phyloP scores from a whole-genome alignment of 2,888 invertebrate genomes.

The Drosophila greeni region DNA sequence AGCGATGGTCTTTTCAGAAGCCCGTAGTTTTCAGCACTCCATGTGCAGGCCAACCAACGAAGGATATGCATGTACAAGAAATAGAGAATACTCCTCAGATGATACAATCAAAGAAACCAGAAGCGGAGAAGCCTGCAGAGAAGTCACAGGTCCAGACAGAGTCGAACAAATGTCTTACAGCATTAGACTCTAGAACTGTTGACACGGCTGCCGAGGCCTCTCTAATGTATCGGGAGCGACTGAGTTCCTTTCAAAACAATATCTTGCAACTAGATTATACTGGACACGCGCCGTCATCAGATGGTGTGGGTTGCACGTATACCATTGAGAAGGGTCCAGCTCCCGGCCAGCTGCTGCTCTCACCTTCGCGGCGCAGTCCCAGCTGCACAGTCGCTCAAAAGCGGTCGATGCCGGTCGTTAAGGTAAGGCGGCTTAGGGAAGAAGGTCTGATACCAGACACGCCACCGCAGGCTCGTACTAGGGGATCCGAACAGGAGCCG shows the following conservation, averaged over 20 bases:
- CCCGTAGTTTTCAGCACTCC: conserved; percentile 35
- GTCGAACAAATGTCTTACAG: background rate
- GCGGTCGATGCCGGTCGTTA: conserved; percentile 3
- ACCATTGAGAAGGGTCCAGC: conserved; percentile 52
- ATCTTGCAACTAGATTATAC: conserved; percentile 17
- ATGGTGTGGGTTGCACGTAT: conserved; percentile 45
- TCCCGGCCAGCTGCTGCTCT: conserved; percentile 53
- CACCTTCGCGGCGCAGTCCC: conserved; percentile 22
- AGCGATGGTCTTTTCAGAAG: conserved; percentile 21
- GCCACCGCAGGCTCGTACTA: background rate
- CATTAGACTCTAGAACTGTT: background rate
- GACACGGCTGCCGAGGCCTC: conserved; percentile 10
- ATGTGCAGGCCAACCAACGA: background rate
- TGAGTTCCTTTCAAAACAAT: conserved; percentile 8
- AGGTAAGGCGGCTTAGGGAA: background rate
- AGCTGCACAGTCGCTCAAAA: background rate
- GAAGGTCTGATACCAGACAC: conserved; percentile 1
- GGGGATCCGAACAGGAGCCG: conserved; percentile 9
- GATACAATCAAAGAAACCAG: background rate
- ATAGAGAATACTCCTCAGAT: background rate
- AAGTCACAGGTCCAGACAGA: background rate
- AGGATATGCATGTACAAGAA: background rate
- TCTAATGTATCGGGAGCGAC: conserved; percentile 1
- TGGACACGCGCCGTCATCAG: background rate
- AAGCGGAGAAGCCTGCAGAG: background rate